Base-by-base conservation (phyloP, 2,888 invertebrate species). In the Erebia aethiops region DNA sequence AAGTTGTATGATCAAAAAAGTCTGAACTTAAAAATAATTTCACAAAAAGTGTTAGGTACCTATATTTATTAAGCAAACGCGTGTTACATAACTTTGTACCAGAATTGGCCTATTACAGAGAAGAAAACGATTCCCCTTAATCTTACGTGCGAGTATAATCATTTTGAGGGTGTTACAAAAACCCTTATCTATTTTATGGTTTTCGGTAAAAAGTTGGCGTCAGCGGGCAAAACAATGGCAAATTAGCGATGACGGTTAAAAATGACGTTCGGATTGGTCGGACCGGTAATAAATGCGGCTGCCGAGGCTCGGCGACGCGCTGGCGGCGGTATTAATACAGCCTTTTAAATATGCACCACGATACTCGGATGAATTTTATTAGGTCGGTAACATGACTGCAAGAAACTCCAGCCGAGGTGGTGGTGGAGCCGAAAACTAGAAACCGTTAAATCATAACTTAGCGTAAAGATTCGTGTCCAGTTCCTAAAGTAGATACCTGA, bases 221-320 rank as follows among this genome's bases (percentile, higher is more conserved):
- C 92, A 88, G 86, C 76, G 82, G 82, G 81, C 84, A 87, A 92
- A 92, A 92, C 92, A 93, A 92, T 92, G 85, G 91, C 91, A 88
- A 92, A 93, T 93, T 92, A 92, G 92, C 83, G 87, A 84, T 91
- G 92, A 92, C 92, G 91, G 89, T 84, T 89, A 91, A 91, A 91
- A 92, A 91, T 92, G 90, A 91, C 86, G 87, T 84, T 83, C 79
- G 82, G 80, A 86, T 86, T 83, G 83, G 83, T 78, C 76, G 78
- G 78, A 74, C 65, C 64, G 75, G 77, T 77, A 79, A 78, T 78
- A 76, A 79, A 78, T 79, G 76, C 78, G 77, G 77, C 75, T 76
- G 77, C 83, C 83, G 79, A 75, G 74, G 77, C 71, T 74, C 76
- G 84, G 83, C 82, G 83, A 80, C 81, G 80, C 70, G 75, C 73